Evolutionary conservation across 1,140 invertebrate species (phyloP), one percentile per base, ranked within the genome.

Genomic region (Chymomyza costata): DNA sequence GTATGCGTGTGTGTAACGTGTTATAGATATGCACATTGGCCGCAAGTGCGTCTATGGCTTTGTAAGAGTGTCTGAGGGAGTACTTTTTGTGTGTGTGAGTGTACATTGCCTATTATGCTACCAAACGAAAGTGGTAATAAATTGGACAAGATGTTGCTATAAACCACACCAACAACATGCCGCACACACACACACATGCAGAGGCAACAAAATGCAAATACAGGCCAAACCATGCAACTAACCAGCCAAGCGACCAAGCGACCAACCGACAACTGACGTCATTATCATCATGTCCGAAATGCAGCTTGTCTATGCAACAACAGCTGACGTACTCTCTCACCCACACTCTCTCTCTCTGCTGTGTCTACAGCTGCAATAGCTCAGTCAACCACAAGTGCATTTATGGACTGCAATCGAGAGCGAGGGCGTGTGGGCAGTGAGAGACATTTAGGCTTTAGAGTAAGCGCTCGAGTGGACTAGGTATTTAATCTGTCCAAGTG

Each of bases 101-200:
- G 32, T 34, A 38, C 71, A 66, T 80, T 71, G 67, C 71, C 62
- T 69, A 74, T 82, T 83, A 80, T 70, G 71, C 66, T 80, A 74
- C 73, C 80, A 80, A 80, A 80, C 80, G 69, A 83, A 83, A 81
- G 73, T 83, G 81, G 82, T 83, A 83, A 83, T 83, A 83, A 83
- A 83, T 83, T 83, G 73, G 67, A 83, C 81, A 83, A 83, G 81
- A 83, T 83, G 80, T 76, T 83, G 65, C 81, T 58, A 68, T 65
- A 81, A 83, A 76, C 81, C 81, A 81, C 67, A 81, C 74, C 59
- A n/a, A n/a, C n/a, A n/a, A n/a, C n/a, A n/a, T n/a, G n/a, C n/a
- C n/a, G n/a, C n/a, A 80, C 66, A 59, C n/a, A 34, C 32, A 6
- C 2, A 38, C 35, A 68, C 56, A 65, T 52, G 63, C 73, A 64